Evolutionary conservation across 2,888 invertebrate genomes (phyloP), one percentile per base, ranked within the genome.

Genomic region (Meteorus colon): DNA sequence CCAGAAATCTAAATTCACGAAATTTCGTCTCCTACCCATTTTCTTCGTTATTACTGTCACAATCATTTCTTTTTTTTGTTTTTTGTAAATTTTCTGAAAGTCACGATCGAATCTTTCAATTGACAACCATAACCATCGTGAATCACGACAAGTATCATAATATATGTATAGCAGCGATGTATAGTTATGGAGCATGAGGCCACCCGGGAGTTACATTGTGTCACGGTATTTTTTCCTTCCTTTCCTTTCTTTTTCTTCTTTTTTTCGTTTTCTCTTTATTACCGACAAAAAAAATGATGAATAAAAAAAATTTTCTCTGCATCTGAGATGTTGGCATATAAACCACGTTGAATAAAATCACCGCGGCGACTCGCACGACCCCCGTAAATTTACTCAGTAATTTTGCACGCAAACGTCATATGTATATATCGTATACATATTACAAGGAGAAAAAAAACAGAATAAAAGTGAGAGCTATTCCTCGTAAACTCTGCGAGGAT

Each of bases 141-240:
- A 31, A 62, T 62, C 62, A 62, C 62, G 62, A 62, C 62, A 31
- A 62, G 16, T 27, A 62, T 27, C 14, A 19, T 55, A 55, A 55
- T 55, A 55, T 8, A 55, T 48, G n/a, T 48, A n/a, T 8, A 19
- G n/a, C 55, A 55, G n/a, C 55, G 24, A 24, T 55, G 10, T 55
- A 55, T 19, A 55, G 55, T 55, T 55, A 19, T 24, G n/a, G 0
- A 24, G 29, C 27, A n/a, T 41, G 29, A 37, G 41, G 48, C 70
- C 70, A 70, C 70, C 70, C 70, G 60, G 24, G 60, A 70, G 70
- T 70, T 41, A 37, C 60, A 60, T 70, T 70, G 59, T 60, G 60
- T 70, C 27, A n/a, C n/a, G 14, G 1, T 19, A 29, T 19, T 16
- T 62, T 70, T 55, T 34, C 5, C 8, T 8, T 34, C 8, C 34